Conservation (phyloP, 2,113 vertebrate species). For the Albula goreensis region DNA sequence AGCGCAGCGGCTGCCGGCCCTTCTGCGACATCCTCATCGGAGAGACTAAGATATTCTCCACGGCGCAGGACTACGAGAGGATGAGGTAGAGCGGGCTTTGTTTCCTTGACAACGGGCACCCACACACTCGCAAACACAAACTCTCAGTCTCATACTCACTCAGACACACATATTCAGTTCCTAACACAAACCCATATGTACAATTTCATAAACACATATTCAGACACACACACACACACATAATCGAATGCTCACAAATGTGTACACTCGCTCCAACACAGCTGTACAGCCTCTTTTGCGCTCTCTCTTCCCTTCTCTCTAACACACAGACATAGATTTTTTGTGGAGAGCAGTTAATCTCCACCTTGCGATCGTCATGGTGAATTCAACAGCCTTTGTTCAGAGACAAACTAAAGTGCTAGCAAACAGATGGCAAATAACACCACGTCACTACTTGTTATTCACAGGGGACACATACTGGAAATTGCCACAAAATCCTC, state of each 20-base stretch:
- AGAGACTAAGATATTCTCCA: conserved; percentile 93
- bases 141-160: too few species aligned
- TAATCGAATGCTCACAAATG: too few species aligned
- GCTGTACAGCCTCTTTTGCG: neutral
- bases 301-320: too few species aligned
- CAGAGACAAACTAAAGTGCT: neutral
- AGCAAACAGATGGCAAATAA: neutral
- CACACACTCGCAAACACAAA: neutral
- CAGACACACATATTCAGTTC: too few species aligned
- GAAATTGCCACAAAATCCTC: neutral
- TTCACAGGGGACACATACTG: neutral
- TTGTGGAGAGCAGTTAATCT: neutral
- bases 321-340: too few species aligned
- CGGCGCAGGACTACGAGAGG: conserved; percentile 90
- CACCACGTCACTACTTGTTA: neutral
- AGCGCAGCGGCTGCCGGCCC: conserved; percentile 93
- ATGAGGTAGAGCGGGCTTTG: conserved; percentile 81
- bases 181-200: neutral
- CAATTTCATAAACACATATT: too few species aligned
- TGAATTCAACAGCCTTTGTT: neutral
- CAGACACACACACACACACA: neutral
- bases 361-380: neutral
- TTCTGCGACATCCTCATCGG: conserved; percentile 95
- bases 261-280: too few species aligned
- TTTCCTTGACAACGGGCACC: neutral